Base-by-base conservation (phyloP, 92 coral and sea anemone species). In the Ricordea florida region DNA sequence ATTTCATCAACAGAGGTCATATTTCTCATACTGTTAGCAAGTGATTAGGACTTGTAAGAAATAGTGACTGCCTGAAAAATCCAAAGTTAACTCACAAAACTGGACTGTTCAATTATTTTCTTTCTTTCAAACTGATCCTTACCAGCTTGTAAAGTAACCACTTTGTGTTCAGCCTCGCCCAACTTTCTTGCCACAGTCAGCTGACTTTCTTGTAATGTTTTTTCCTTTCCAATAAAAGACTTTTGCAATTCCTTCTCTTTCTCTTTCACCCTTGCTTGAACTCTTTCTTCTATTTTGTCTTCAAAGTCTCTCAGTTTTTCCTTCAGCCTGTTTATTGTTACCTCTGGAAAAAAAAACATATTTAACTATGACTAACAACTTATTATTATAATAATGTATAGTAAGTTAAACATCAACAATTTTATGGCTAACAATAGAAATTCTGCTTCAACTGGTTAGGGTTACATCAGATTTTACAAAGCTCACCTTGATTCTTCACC, bases 261-360 rank as follows among this genome's bases (percentile, higher is more conserved):
- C 17, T 94, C 98, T 55, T 89, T 94, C 10, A 85, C 89, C 69
- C 88, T 83, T 57, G 83, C 75, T 97, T 92, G 97, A 17, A 93
- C 98, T 88, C 96, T 85, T 35, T 94, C 98, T 75, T 92, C 98
- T 67, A 89, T 87, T 61, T 87, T 91, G 38, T 94, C 98, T 11
- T 94, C 98, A 88, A 82, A 94, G 73, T 94, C 98, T 74, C 87
- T 72, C 26, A 94, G 82, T 75, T 94, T 94, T 17, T 94, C 98
- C 72, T 86, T 94, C 15, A 94, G 60, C 51, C 97, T 86, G 79
- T 86, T 92, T 6, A 94, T 89, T 28, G 98, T 94, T 26, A 94
- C 98, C 80, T 94, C 98, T 94, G 74, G 3, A 43, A 57, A 11
- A 27, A 6, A 64, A 2, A 14, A 13, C 16, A 15, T 10, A 26